phyloP scores from a whole-genome alignment of 2,888 invertebrate species.

The Mimumesa dahlbomi region DNA sequence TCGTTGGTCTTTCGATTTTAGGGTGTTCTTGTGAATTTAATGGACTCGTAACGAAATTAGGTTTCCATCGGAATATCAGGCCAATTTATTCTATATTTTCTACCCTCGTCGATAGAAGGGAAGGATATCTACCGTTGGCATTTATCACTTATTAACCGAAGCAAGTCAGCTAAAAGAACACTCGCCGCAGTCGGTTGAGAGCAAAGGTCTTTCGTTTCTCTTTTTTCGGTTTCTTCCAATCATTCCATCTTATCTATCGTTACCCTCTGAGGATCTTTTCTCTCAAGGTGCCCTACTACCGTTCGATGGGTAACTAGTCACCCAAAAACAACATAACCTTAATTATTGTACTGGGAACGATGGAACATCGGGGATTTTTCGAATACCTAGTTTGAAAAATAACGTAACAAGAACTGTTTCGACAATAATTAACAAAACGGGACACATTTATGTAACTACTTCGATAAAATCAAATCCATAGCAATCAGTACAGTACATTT shows the following conservation, averaged over 20 bases:
- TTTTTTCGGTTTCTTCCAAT: constrained; percentile 15
- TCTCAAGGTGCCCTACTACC: constrained; percentile 28
- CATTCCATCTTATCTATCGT: constrained; percentile 38
- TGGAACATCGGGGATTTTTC: too few relatives aligned
- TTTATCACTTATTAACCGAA: constrained; percentile 60
- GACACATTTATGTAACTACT: neutral
- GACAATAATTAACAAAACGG: neutral
- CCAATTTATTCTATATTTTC: constrained; percentile 26
- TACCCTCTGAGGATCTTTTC: constrained; percentile 34
- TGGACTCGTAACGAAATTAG: too few relatives aligned
- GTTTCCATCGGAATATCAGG: constrained; percentile 2
- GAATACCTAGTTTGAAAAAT: too few relatives aligned
- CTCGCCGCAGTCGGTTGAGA: constrained; percentile 39
- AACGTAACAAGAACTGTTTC: neutral
- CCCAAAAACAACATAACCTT: constrained; percentile 32
- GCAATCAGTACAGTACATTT: too few relatives aligned
- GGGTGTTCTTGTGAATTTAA: too few relatives aligned
- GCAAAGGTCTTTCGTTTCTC: constrained; percentile 33
- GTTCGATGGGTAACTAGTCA: too few relatives aligned
- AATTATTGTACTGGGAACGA: constrained; percentile 15
- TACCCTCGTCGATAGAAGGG: constrained; percentile 23
- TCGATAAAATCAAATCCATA: too few relatives aligned
- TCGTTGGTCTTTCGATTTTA: too few relatives aligned
- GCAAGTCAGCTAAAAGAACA: constrained; percentile 53
- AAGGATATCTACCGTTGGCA: constrained; percentile 32